Percentiles rank a stretch among this genome's conserved stretches.
phyloP scores from a whole-genome alignment of 2,888 invertebrate genomes.

The Julus scanicus region DNA sequence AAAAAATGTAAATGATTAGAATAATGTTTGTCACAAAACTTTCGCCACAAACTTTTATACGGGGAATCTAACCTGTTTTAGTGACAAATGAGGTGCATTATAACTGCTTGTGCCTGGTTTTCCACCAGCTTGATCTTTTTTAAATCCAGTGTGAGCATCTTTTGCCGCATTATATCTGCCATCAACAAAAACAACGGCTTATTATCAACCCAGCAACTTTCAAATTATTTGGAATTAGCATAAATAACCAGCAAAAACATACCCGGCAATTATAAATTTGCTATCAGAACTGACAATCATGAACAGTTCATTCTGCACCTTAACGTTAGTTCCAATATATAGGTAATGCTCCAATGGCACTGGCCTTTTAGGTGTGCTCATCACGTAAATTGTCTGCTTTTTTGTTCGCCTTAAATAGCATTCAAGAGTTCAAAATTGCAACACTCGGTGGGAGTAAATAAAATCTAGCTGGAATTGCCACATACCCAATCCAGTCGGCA shows the following conservation, averaged over 20 bases:
- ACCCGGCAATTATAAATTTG: constrained; percentile 53
- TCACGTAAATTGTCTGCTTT: constrained; percentile 87
- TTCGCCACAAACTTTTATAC: neutral
- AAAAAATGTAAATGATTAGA: constrained; percentile 2
- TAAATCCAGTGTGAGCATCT: constrained; percentile 48
- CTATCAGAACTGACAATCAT: constrained; percentile 77
- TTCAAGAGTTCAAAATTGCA: neutral
- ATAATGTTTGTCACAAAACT: neutral
- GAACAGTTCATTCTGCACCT: constrained; percentile 78
- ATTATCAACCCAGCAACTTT: neutral
- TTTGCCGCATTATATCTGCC: constrained; percentile 55
- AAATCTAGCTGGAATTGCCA: neutral
- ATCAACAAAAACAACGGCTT: neutral
- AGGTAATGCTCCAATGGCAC: constrained; percentile 95
- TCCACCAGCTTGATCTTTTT: neutral
- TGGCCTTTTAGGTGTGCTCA: constrained; percentile 91
- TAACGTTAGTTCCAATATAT: constrained; percentile 71
- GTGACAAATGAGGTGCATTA: neutral
- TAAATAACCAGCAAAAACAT: neutral
- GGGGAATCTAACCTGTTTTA: neutral
- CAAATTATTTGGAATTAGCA: neutral
- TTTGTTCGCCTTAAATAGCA: constrained; percentile 66
- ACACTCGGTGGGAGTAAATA: neutral
- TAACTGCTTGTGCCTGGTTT: neutral
- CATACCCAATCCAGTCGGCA: constrained; percentile 75